Percentiles rank a stretch among this genome's conserved stretches.
Evolutionary conservation across 2,888 invertebrate genomes (phyloP).

Genomic region (Lasioglossum leucozonium): DNA sequence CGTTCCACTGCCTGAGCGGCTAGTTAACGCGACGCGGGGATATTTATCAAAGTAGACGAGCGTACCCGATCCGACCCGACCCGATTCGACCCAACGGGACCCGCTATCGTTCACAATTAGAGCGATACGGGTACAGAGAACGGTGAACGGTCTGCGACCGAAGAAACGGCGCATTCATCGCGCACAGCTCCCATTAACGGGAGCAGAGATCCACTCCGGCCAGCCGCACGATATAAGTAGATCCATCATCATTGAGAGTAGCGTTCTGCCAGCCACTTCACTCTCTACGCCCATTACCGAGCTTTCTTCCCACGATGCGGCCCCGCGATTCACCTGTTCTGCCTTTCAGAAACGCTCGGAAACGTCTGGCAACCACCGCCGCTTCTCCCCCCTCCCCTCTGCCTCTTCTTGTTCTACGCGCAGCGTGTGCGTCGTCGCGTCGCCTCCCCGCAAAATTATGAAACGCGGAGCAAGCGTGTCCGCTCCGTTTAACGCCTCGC

Average conservation of each 20-base stretch:
- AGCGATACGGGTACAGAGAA: slow-evolving; percentile 30
- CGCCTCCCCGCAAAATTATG: not conserved
- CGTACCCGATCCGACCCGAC: slow-evolving; percentile 13
- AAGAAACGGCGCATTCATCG: slow-evolving; percentile 54
- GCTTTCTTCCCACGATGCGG: slow-evolving; percentile 45
- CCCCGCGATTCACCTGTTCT: slow-evolving; percentile 43
- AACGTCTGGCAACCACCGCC: slow-evolving; percentile 29
- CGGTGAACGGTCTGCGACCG: not conserved
- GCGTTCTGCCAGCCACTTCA: slow-evolving; percentile 36
- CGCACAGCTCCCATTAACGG: slow-evolving; percentile 52
- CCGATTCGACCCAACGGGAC: not conserved
- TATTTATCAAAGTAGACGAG: slow-evolving; percentile 45
- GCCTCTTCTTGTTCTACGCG: not conserved
- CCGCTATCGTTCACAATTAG: slow-evolving; percentile 56
- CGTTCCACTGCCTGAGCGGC: not conserved
- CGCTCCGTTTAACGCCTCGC: not conserved
- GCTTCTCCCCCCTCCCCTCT: not conserved
- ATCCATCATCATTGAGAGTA: slow-evolving; percentile 66
- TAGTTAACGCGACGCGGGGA: not conserved
- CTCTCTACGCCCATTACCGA: slow-evolving; percentile 50
- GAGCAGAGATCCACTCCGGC: slow-evolving; percentile 39
- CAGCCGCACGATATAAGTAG: slow-evolving; percentile 62
- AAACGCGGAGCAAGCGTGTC: not conserved
- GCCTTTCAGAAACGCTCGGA: slow-evolving; percentile 12
- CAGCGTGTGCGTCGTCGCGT: not conserved